A percentile compares a stretch with the other conserved stretches of the same genome.
Evolutionary conservation across 2,113 vertebrate species (phyloP).

Genomic region (Vulpes ferrilata): DNA sequence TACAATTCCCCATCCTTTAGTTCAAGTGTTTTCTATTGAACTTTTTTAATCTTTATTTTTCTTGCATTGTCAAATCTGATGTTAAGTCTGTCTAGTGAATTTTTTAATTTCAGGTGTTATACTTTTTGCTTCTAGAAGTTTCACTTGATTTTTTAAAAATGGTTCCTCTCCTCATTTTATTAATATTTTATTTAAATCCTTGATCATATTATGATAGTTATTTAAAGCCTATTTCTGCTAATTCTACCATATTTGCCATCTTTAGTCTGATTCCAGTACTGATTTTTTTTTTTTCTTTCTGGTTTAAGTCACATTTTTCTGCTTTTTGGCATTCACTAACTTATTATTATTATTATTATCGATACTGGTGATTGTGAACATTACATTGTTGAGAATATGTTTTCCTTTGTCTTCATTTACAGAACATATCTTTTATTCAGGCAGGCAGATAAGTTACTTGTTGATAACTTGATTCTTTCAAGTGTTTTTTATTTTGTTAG

Average conservation of each 20-base stretch:
- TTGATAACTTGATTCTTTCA: background rate
- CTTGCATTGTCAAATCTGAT: background rate
- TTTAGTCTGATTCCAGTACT: background rate
- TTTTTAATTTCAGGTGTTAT: background rate
- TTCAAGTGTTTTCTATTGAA: background rate
- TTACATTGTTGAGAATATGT: background rate
- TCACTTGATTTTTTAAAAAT: background rate
- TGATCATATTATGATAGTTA: background rate
- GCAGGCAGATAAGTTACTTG: background rate
- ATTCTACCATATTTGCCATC: background rate
- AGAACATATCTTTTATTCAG: background rate
- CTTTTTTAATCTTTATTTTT: background rate
- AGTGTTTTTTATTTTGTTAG: background rate
- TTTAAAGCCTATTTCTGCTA: background rate
- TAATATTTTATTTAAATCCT: background rate
- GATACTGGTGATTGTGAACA: background rate
- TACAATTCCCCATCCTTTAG: background rate
- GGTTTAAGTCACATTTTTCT: background rate
- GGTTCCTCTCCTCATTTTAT: background rate
- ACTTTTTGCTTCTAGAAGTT: background rate
- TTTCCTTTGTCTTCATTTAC: background rate
- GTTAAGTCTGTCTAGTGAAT: background rate
- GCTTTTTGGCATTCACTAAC: background rate
- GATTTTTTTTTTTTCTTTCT: background rate
- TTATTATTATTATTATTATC: background rate